These are phyloP conservation scores for Samia ricini DNA, from an alignment of 1,140 invertebrate species.

Conservation along the genomic window DNA sequence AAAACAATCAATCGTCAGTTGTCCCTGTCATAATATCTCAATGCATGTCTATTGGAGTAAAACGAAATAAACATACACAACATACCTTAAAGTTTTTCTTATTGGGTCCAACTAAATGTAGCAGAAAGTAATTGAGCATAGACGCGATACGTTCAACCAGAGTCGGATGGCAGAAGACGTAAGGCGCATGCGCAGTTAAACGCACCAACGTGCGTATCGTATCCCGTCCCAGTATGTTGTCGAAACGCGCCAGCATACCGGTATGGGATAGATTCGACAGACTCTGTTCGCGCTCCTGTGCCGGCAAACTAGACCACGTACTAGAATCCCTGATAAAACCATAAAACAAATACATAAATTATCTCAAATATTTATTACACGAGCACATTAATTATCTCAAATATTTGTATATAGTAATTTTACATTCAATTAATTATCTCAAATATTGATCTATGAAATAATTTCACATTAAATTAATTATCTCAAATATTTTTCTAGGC, in stretches of 20 bases:
- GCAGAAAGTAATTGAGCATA: slow-evolving; percentile 97
- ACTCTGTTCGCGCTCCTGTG: slow-evolving; percentile 87
- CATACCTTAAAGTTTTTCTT: slow-evolving; percentile 91
- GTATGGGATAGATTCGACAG: slow-evolving; percentile 86
- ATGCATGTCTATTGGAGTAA: no score
- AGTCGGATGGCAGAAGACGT: slow-evolving; percentile 93
- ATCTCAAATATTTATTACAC: no score
- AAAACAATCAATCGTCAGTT: no score
- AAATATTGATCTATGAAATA: no score
- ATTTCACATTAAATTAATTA: no score
- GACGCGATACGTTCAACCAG: slow-evolving; percentile 95
- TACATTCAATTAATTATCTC: no score
- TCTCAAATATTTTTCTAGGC: no score
- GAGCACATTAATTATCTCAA: no score
- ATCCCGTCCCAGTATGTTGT: slow-evolving; percentile 94
- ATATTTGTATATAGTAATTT: no score
- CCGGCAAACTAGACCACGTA: slow-evolving; percentile 85
- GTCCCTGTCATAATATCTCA: no score
- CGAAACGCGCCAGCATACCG: slow-evolving; percentile 91
- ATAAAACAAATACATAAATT: neutral
- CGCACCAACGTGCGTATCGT: slow-evolving; percentile 92
- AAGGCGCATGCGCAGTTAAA: slow-evolving; percentile 89
- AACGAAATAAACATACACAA: neutral
- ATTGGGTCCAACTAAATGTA: slow-evolving; percentile 92
- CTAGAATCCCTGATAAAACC: slow-evolving; percentile 81